Evolutionary conservation across 37 sponge, comb jelly and placozoan genomes (phyloP).

Genomic region (Lycopodina hypogea): DNA sequence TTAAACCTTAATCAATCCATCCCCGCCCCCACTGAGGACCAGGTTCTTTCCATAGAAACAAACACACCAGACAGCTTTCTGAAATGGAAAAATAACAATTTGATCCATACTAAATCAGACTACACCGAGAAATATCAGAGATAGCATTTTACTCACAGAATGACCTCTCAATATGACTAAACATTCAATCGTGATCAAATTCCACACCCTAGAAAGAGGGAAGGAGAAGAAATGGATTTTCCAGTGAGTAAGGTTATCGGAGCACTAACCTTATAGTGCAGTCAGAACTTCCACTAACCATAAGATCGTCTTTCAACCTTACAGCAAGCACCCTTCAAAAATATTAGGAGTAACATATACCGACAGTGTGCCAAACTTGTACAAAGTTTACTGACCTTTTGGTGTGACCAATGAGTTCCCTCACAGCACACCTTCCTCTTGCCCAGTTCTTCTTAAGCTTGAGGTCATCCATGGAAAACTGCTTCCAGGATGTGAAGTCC

Average conservation of each 20-base stretch:
- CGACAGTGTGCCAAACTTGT: background rate
- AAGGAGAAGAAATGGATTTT: too few relatives aligned
- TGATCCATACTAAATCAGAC: too few relatives aligned
- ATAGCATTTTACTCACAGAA: slow-evolving; percentile 27
- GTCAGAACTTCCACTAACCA: slow-evolving; percentile 67
- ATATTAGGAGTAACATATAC: background rate
- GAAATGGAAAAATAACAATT: background rate
- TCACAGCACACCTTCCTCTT: slow-evolving; percentile 22
- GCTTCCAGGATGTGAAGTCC: slow-evolving; percentile 39
- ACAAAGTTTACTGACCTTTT: slow-evolving; percentile 11
- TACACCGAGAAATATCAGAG: too few relatives aligned
- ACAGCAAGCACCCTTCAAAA: slow-evolving; percentile 56
- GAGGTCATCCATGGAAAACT: slow-evolving; percentile 47
- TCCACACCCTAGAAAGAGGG: slow-evolving; percentile 53
- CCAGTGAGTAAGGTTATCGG: background rate
- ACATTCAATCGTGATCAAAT: slow-evolving; percentile 33
- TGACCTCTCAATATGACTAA: slow-evolving; percentile 52
- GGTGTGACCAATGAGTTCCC: slow-evolving; percentile 34
- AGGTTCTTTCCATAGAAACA: slow-evolving; percentile 70
- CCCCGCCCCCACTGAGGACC: slow-evolving; percentile 76
- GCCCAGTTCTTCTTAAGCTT: slow-evolving; percentile 68
- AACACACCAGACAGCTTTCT: slow-evolving; percentile 78
- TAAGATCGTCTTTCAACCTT: slow-evolving; percentile 27
- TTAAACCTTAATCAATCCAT: slow-evolving; percentile 66
- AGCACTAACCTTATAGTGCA: slow-evolving; percentile 42